phyloP scores from a whole-genome alignment of 2,888 invertebrate species.

The Rugalucina vietnamica region DNA sequence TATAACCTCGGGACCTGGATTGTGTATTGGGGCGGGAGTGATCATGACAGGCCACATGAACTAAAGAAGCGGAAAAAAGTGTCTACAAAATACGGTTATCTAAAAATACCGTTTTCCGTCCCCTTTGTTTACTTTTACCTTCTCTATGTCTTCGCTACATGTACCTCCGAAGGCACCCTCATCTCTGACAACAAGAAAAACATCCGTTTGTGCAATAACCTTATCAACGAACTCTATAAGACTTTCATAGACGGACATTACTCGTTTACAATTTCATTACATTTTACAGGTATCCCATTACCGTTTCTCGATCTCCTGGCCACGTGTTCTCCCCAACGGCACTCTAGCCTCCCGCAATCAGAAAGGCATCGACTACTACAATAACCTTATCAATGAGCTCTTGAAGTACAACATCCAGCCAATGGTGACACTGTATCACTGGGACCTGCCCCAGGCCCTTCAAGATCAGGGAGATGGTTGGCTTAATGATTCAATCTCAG shows the following conservation, averaged over 20 bases:
- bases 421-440: conserved; percentile 85
- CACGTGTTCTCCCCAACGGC: conserved; percentile 88
- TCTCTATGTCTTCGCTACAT: too few species aligned
- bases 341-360: conserved; percentile 83
- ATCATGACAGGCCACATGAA: too few species aligned
- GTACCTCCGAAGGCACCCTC: too few species aligned
- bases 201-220: too few species aligned
- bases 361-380: conserved; percentile 90
- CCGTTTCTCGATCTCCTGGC: conserved; percentile 88
- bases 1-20: too few species aligned
- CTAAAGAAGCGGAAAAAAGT: too few species aligned
- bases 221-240: background rate
- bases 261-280: background rate
- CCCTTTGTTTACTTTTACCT: too few species aligned
- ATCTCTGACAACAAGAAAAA: too few species aligned
- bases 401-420: conserved; percentile 85
- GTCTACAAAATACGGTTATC: too few species aligned
- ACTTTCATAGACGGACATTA: background rate
- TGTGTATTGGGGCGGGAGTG: too few species aligned
- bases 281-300: conserved; percentile 71
- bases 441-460: conserved; percentile 83
- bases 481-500: conserved; percentile 74
- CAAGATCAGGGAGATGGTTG: conserved; percentile 80
- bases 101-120: too few species aligned
- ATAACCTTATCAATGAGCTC: conserved; percentile 89